A percentile compares a stretch with the other conserved stretches of the same genome.
Evolutionary conservation across 2,797 vertebrate species (phyloP).

Genomic region (Galaxias olidus): DNA sequence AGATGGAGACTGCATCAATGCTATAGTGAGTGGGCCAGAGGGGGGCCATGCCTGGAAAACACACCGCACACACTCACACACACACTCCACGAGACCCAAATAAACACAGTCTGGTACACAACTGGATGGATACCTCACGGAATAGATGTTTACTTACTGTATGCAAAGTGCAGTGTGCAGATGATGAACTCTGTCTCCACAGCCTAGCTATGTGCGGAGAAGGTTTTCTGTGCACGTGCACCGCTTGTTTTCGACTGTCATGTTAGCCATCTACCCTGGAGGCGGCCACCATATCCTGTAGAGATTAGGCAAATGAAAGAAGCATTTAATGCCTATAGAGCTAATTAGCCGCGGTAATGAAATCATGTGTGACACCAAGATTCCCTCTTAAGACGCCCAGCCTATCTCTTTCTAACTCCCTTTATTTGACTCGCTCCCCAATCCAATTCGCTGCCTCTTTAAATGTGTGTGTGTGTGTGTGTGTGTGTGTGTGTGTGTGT

Average conservation of each 20-base stretch:
- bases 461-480: background rate
- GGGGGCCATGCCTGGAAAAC: background rate
- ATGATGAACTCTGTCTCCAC: too few species aligned
- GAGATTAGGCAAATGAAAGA: constrained; percentile 70
- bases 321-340: constrained; percentile 71
- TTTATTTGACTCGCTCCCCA: background rate
- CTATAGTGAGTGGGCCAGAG: constrained; percentile 24
- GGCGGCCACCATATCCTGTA: constrained; percentile 54
- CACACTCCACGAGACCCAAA: background rate
- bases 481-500: background rate
- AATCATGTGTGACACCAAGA: constrained; percentile 62
- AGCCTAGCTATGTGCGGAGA: constrained; percentile 10
- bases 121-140: too few species aligned
- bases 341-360: constrained; percentile 69
- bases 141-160: too few species aligned
- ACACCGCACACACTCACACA: too few species aligned
- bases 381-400: constrained; percentile 36
- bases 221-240: background rate
- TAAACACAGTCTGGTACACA: background rate
- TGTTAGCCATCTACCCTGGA: constrained; percentile 44
- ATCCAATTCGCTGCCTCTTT: constrained; percentile 4
- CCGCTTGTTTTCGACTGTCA: constrained; percentile 30
- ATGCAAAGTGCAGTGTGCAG: too few species aligned
- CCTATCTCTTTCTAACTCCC: constrained; percentile 8
- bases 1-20: background rate